Conservation (phyloP, 1,140 invertebrate genomes). For the Drosophila triauraria region DNA sequence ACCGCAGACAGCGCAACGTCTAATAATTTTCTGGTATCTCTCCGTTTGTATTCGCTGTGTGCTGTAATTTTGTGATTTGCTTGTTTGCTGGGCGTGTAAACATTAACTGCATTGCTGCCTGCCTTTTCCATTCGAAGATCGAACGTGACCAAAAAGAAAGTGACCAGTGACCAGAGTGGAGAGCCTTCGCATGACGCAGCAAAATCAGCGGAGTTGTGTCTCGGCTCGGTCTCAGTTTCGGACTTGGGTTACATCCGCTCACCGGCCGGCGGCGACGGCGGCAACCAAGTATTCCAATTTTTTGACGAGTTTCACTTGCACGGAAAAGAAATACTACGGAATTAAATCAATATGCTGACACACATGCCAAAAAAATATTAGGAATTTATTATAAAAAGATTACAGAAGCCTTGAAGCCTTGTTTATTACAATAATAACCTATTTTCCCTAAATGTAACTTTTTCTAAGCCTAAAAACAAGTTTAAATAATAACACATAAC, state of each 20-base stretch:
- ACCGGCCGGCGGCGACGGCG: slow-evolving; percentile 47
- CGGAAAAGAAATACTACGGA: slow-evolving; percentile 20
- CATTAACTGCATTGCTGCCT: slow-evolving; percentile 30
- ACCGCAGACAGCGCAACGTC: slow-evolving; percentile 53
- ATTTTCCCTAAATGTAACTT: accelerated
- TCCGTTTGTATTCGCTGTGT: slow-evolving; percentile 21
- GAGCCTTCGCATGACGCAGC: slow-evolving; percentile 45
- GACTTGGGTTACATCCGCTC: slow-evolving; percentile 56
- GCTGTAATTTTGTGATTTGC: slow-evolving; percentile 49
- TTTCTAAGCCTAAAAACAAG: too few species aligned
- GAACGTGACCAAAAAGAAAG: slow-evolving; percentile 59
- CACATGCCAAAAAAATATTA: background rate
- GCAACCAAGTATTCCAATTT: slow-evolving; percentile 16
- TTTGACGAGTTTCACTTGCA: slow-evolving; percentile 69
- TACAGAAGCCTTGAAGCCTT: too few species aligned
- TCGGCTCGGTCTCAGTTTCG: slow-evolving; percentile 5
- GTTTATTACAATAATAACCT: background rate
- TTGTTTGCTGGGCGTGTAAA: slow-evolving; percentile 22
- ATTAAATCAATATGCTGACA: slow-evolving; percentile 15
- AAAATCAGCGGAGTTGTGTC: slow-evolving; percentile 7
- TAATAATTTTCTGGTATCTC: slow-evolving; percentile 68
- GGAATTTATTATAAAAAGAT: background rate
- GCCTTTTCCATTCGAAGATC: slow-evolving; percentile 9
- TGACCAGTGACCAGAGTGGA: slow-evolving; percentile 28
- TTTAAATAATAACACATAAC: too few species aligned